Evolutionary conservation across 2,797 vertebrate genomes (phyloP), one percentile per base, ranked within the genome.

Genomic region (Diplodus puntazzo): DNA sequence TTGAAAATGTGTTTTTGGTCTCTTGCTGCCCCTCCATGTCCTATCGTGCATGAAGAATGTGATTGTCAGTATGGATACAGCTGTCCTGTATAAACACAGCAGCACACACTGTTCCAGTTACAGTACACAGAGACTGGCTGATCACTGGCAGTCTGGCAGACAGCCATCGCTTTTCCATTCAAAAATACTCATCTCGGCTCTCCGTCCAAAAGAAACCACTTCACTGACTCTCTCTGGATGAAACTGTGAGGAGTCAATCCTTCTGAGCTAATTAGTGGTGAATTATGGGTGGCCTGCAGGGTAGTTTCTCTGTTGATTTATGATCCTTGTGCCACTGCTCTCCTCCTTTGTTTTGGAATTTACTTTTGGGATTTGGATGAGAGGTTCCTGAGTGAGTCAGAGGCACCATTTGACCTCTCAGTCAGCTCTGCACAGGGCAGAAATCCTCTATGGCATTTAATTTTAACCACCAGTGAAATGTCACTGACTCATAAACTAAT

Each of bases 61-160:
- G 66, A 13, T 2, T 61, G 21, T 48, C 27, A 34, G 73, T 73
- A 48, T 54, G 65, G 46, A 49, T 49, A 23, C 74, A 82, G 82
- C 74, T 78, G 79, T 65, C n/a, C 14, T 14, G 54, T 67, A 39
- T 81, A 77, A 83, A 83, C 84, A 76, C 71, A 74, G 58, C 84
- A 77, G 82, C 43, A 83, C 82, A 67, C 30, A 59, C 48, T 80
- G 73, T 83, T 83, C 79, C 67, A 23, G 39, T 67, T 50, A 66
- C 30, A 34, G 21, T 39, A 25, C 60, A 68, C 76, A 57, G 27
- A 64, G 10, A 34, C n/a, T 5, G 42, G 8, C 55, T 50, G 67
- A 49, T 66, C 68, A 49, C 73, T 27, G 48, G 42, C 27, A 55
- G 61, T 57, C 68, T 87, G 90, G 84, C 86, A 61, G 17, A 58